Conservation (phyloP, 2,797 vertebrate genomes). For the Poeciliopsis turneri region DNA sequence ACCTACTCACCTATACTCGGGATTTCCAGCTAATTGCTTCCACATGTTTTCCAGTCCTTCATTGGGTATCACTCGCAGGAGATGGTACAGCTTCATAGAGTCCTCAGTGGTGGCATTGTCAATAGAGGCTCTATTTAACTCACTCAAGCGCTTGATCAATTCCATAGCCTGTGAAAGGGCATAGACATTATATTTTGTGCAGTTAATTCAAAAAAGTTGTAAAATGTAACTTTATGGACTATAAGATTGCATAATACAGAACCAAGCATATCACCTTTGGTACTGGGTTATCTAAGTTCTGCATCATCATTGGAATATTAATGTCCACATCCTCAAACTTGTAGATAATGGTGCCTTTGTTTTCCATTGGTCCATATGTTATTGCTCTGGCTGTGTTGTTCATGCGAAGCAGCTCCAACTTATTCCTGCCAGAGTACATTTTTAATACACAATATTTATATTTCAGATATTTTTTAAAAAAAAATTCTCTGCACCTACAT, state of each 20-base stretch:
- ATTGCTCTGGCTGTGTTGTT: conserved; percentile 47
- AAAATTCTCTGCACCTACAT: conserved; percentile 66
- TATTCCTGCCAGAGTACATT: conserved; percentile 76
- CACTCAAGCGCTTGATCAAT: conserved; percentile 79
- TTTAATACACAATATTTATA: conserved; percentile 22
- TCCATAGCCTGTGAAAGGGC: conserved; percentile 76
- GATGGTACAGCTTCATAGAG: conserved; percentile 81
- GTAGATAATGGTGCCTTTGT: conserved; percentile 75
- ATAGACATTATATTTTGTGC: not conserved
- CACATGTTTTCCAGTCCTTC: conserved; percentile 81
- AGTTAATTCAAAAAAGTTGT: not conserved
- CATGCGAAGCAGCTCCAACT: conserved; percentile 77
- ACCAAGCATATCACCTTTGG: conserved; percentile 73
- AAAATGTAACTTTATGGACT: not conserved
- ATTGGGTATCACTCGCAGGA: conserved; percentile 70
- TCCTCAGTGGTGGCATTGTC: conserved; percentile 76
- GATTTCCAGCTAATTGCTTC: conserved; percentile 75
- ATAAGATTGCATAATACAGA: no score
- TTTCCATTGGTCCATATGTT: conserved; percentile 58
- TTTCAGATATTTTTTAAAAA: conserved; percentile 1
- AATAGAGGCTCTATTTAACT: conserved; percentile 77
- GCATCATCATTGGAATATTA: conserved; percentile 79
- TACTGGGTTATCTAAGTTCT: conserved; percentile 72
- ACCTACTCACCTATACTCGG: conserved; percentile 75
- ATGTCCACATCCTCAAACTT: conserved; percentile 63